Conservation (phyloP, 2,888 invertebrate species). For the Ormyrus thymus region DNA sequence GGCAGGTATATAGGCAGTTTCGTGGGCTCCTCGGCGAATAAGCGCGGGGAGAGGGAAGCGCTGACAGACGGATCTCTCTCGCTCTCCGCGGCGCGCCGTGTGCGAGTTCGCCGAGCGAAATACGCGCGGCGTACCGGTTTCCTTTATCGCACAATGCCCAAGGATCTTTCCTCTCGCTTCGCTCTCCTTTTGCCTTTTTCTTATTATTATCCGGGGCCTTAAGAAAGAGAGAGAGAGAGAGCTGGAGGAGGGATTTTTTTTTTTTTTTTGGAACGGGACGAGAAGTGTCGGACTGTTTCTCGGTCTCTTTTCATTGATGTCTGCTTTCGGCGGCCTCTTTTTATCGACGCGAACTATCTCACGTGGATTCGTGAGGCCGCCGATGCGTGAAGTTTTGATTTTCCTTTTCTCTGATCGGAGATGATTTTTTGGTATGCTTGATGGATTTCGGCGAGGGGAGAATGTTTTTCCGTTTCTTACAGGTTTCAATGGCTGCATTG, state of each 20-base stretch:
- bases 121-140: constrained; percentile 62
- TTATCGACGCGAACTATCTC: constrained; percentile 36
- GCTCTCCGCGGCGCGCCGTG: constrained; percentile 35
- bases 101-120: constrained; percentile 56
- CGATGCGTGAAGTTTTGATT: constrained; percentile 39
- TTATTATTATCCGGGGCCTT: constrained; percentile 36
- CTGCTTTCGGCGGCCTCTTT: constrained; percentile 4
- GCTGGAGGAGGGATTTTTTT: constrained; percentile 1
- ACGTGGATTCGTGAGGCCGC: constrained; percentile 29
- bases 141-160: constrained; percentile 66
- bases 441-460: neutral
- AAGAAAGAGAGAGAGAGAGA: constrained; percentile 17
- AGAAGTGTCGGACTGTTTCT: constrained; percentile 45
- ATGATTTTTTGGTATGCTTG: no score
- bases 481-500: no score
- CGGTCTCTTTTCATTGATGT: constrained; percentile 46
- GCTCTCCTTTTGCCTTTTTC: constrained; percentile 41
- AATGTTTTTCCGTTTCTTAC: no score
- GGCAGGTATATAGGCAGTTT: constrained; percentile 62
- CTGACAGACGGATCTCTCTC: constrained; percentile 59
- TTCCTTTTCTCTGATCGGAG: neutral
- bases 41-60: constrained; percentile 54
- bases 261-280: constrained; percentile 20
- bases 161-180: constrained; percentile 55
- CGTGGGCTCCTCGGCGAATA: constrained; percentile 58